Evolutionary conservation across 2,797 vertebrate genomes (phyloP), one percentile per base, ranked within the genome.

Genomic region (Coluber constrictor): DNA sequence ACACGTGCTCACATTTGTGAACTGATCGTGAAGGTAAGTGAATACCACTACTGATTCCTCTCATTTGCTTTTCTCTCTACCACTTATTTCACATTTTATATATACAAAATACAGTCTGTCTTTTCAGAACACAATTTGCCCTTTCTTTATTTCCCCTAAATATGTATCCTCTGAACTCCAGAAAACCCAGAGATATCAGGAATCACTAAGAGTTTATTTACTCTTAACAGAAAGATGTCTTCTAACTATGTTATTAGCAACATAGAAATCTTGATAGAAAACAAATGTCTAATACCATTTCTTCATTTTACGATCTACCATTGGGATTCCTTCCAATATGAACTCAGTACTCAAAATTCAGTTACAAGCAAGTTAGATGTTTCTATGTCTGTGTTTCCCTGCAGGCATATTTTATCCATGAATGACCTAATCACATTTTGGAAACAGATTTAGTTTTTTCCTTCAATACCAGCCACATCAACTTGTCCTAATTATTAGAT

Each of bases 401-500:
- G 15, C 1, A n/a, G 93, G 56, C 43, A 43, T 87, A n/a, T 91
- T 91, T 79, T 29, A 54, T 83, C 37, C 2, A 83, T 8, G 32
- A 91, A 16, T 2, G 29, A 16, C 94, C 93, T 89, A 92, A 94
- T 89, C 9, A 90, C 0, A 16, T 87, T 94, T 54, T 54, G 87
- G 20, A 89, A 89, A 20, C 25, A 86, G 91, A 90, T 86, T 88
- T 32, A 29, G 9, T 87, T 95, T 90, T 94, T 56, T 86, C 90
- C 55, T 90, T 32, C 93, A 94, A 95, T 95, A 23, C 43, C 87
- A 70, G 92, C 51, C 10, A 56, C 91, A 89, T 96, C 96, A 94
- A 93, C 94, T 23, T 92, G 23, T 90, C 59, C 90, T 93, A 95
- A 91, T 93, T 96, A 93, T 29, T 90, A 51, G 18, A 63, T 25